phyloP scores from a whole-genome alignment of 1,140 invertebrate species.

The Grapholita molesta region DNA sequence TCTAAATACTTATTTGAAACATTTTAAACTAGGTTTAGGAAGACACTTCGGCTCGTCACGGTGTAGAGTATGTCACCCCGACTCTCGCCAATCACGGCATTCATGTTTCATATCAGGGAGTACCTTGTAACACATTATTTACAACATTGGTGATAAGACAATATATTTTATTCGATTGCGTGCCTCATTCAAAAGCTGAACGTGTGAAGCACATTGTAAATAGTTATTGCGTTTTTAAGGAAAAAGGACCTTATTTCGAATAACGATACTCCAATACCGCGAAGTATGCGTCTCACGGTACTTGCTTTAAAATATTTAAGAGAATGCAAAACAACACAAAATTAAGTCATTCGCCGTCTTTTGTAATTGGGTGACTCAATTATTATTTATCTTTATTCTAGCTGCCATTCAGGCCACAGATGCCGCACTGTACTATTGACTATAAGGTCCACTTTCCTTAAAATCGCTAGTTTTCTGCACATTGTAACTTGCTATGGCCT shows the following conservation, averaged over 20 bases:
- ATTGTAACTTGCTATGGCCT: constrained; percentile 54
- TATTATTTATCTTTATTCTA: no score
- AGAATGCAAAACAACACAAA: neutral
- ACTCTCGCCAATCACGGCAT: constrained; percentile 33
- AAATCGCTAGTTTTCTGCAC: constrained; percentile 30
- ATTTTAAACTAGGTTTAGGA: no score
- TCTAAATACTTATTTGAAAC: no score
- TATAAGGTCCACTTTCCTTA: constrained; percentile 20
- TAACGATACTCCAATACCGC: neutral
- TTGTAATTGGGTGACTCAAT: no score
- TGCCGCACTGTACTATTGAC: constrained; percentile 17
- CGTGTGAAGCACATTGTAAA: constrained; percentile 45
- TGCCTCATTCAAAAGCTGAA: constrained; percentile 40
- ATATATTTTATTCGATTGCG: constrained; percentile 55
- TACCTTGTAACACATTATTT: constrained; percentile 46
- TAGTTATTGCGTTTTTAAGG: constrained; percentile 5
- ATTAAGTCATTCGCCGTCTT: no score
- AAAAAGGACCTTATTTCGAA: neutral
- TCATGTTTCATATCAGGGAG: constrained; percentile 55
- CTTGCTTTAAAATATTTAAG: neutral
- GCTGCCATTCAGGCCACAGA: no score
- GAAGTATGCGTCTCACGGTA: neutral
- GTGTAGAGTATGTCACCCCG: constrained; percentile 16
- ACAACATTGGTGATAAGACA: constrained; percentile 55
- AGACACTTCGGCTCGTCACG: neutral